Base-by-base conservation (phyloP, 2,797 vertebrate genomes). In the Lagorchestes hirsutus region DNA sequence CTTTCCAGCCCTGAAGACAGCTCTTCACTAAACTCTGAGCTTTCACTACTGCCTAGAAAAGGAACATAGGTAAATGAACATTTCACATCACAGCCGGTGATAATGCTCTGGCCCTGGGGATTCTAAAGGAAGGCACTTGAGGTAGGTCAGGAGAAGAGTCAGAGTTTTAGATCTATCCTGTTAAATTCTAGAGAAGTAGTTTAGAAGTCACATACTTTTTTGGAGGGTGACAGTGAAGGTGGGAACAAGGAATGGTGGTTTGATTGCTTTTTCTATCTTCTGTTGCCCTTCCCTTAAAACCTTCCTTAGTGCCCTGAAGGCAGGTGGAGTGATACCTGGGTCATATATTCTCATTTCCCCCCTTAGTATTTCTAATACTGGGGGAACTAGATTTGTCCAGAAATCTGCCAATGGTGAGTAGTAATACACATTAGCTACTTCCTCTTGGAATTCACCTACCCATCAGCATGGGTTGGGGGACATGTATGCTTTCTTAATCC, bases 21-120 rank as follows among this genome's bases (percentile, higher is more conserved):
- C 90, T 99, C 99, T 98, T 99, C 99, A 98, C 99, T 99, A 98
- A 99, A 99, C 98, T 99, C 99, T 91, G 99, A 99, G 98, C 99
- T 99, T 98, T 99, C 99, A 98, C 99, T 99, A 99, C 99, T 99
- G 95, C 99, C 99, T 99, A 97, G 97, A 98, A 98, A 98, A 98
- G 97, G 98, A 98, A 98, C 97, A 98, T 96, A 98, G 97, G 97
- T 98, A 96, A 98, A 93, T 98, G 98, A 98, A 98, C 90, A 52
- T 0, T 52, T 95, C 3, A 93, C 94, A 94, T 95, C 29, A 0
- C 29, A 56, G 57, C 27, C 0, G 90, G 31, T 52, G 50, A n/a
- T 54, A 91, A 55, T 34, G 28, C 28, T 91, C 54, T 91, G 90
- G 52, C 50, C 90, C 18, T 91, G 90, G 54, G 31, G 90, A 31